Conservation (phyloP, 2,113 vertebrate species). For the Gallinago jamesoni region DNA sequence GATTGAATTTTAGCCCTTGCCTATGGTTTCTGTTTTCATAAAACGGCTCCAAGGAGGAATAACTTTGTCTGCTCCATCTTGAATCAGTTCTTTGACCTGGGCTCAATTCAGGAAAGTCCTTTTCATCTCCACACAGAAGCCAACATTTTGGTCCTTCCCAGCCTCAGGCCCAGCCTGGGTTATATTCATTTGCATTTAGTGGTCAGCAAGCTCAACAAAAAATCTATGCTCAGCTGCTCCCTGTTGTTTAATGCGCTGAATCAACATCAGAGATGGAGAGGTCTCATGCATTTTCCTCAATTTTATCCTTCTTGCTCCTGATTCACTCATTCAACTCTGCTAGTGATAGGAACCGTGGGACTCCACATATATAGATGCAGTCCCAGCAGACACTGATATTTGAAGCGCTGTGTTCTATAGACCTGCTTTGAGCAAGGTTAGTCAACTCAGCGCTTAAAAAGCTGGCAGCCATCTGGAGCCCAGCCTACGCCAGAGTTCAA, state of each 20-base stretch:
- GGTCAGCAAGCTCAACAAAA: conserved; percentile 23
- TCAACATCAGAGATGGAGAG: conserved; percentile 17
- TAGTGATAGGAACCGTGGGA: conserved; percentile 14
- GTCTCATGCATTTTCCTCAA: conserved; percentile 12
- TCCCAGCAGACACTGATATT: conserved; percentile 60
- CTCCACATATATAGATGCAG: conserved; percentile 45
- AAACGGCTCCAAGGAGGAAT: background rate
- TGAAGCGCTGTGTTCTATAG: conserved; percentile 54
- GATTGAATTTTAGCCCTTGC: background rate
- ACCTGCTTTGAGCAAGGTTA: conserved; percentile 65
- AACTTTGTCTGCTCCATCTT: background rate
- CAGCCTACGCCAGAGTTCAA: conserved; percentile 57
- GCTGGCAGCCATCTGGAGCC: conserved; percentile 61
- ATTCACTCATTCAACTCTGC: background rate
- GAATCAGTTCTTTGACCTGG: background rate
- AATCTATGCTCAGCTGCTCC: conserved; percentile 16
- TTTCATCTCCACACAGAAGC: background rate
- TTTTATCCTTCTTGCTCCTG: conserved; percentile 25
- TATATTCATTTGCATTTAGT: conserved; percentile 29
- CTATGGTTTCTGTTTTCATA: background rate
- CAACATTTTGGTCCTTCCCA: background rate
- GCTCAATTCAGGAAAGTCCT: background rate
- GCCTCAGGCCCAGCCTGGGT: background rate
- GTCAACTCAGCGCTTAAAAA: conserved; percentile 53
- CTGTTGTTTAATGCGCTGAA: conserved; percentile 32